A percentile compares a stretch with the other conserved stretches of the same genome.
Evolutionary conservation across 2,888 invertebrate genomes (phyloP).

Genomic region (Mayetiola destructor): DNA sequence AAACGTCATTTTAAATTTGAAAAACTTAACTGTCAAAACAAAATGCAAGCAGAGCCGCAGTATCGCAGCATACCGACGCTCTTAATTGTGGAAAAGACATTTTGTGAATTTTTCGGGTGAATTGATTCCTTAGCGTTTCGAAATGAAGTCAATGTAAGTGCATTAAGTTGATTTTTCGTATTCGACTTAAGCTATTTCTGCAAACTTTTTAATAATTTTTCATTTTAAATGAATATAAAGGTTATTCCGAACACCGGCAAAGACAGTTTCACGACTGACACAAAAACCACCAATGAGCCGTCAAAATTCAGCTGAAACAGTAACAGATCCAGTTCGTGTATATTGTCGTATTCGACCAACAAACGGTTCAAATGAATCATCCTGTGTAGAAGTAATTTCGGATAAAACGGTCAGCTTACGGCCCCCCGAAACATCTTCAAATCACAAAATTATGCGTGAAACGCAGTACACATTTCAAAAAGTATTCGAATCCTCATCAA

Average conservation of each 20-base stretch:
- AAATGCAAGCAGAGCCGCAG: too few species aligned
- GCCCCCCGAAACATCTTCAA: slow-evolving; percentile 48
- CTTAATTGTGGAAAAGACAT: too few species aligned
- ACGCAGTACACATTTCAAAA: slow-evolving; percentile 66
- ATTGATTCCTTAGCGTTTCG: too few species aligned
- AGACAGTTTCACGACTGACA: neutral
- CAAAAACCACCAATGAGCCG: slow-evolving; percentile 7
- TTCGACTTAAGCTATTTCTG: too few species aligned
- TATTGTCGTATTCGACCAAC: slow-evolving; percentile 75
- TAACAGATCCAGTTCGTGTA: slow-evolving; percentile 69
- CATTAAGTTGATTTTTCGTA: too few species aligned
- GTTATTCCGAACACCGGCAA: slow-evolving; percentile 7
- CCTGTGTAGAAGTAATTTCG: slow-evolving; percentile 56
- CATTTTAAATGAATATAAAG: too few species aligned
- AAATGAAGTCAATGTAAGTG: too few species aligned
- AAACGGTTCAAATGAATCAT: slow-evolving; percentile 47
- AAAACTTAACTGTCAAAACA: too few species aligned
- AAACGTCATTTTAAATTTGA: too few species aligned
- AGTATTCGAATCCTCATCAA: slow-evolving; percentile 65
- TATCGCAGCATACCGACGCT: too few species aligned
- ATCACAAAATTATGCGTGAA: slow-evolving; percentile 48
- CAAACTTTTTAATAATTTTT: too few species aligned
- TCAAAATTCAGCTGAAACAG: slow-evolving; percentile 25
- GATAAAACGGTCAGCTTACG: slow-evolving; percentile 50
- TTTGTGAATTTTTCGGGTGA: too few species aligned